Evolutionary conservation across 2,113 vertebrate species (phyloP), one percentile per base, ranked within the genome.

Genomic region (Pangasianodon gigas): DNA sequence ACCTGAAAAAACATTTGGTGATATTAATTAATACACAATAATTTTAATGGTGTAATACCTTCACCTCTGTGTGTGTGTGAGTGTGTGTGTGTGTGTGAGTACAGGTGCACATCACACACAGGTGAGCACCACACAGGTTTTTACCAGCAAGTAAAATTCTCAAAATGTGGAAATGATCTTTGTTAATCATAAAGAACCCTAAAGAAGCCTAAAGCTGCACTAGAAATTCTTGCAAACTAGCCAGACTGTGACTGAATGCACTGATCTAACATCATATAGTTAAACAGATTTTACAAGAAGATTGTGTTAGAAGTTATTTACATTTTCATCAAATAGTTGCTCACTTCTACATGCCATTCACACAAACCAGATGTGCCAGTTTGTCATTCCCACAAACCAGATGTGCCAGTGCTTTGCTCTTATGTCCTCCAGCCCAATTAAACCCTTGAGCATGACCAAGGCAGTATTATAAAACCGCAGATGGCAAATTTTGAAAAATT

Each of bases 91-190:
- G n/a, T n/a, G n/a, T n/a, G n/a, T 81, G 79, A 81, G 79, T 14
- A n/a, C 79, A 81, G 79, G 79, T 81, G 79, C 46, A 46, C 41
- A 46, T 29, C 44, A 80, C 10, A 51, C 44, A 79, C 75, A 79
- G 71, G 44, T 79, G 44, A 79, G 10, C 19, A 6, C 11, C 9
- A 41, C 8, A 71, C 32, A 75, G 14, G 7, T 75, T 44, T 48
- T 79, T 77, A 5, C 1, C 10, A 46, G 19, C 75, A 79, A 79
- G 9, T 44, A 75, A 41, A 74, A 41, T 7, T 71, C 32, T 71
- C 14, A 14, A 37, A 67, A 69, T 69, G n/a, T 69, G 10, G n/a
- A 32, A 69, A 69, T 32, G 32, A 37, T 71, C n/a, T 67, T 67
- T n/a, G 4, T 67, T n/a, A 67, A 67, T 67, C 29, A 71, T 18